A percentile compares a stretch with the other conserved stretches of the same genome.
Evolutionary conservation across 1,140 invertebrate species (phyloP).

Genomic region (Lanistes nyassanus): DNA sequence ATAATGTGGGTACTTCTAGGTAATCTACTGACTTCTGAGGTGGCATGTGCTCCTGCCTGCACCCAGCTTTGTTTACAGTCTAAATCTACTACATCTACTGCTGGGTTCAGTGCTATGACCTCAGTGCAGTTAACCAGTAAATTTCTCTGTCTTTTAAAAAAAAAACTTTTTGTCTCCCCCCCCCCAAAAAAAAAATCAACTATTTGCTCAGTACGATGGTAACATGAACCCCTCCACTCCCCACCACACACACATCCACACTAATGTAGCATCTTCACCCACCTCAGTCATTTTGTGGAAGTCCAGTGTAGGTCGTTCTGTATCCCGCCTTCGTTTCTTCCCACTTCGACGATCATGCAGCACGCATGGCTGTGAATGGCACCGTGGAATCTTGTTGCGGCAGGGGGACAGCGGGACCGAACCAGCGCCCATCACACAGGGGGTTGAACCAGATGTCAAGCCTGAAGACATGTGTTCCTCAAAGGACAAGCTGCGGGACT

Average conservation of each 20-base stretch:
- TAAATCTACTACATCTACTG: too few species aligned
- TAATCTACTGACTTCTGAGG: too few species aligned
- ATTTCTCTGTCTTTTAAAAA: too few species aligned
- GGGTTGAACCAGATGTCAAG: constrained; percentile 35
- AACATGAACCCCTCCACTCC: not conserved
- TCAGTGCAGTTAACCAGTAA: too few species aligned
- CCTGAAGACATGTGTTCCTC: constrained; percentile 50
- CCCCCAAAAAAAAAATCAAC: too few species aligned
- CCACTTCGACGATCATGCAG: constrained; percentile 58
- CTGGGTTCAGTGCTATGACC: too few species aligned
- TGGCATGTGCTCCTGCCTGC: too few species aligned
- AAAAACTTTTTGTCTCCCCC: too few species aligned
- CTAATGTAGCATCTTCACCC: constrained; percentile 1
- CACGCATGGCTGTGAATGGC: constrained; percentile 62
- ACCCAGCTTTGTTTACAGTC: too few species aligned
- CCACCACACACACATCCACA: constrained; percentile 6
- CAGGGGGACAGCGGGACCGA: constrained; percentile 43
- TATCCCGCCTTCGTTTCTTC: constrained; percentile 54
- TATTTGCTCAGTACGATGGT: too few species aligned
- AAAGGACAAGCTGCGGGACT: constrained; percentile 62
- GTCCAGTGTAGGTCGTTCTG: constrained; percentile 56
- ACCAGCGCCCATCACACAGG: constrained; percentile 39
- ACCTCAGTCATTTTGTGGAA: constrained; percentile 64
- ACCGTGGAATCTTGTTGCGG: constrained; percentile 51
- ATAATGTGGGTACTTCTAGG: too few species aligned